Conservation (phyloP, 2,113 vertebrate species). For the Speoplatyrhinus poulsoni region DNA sequence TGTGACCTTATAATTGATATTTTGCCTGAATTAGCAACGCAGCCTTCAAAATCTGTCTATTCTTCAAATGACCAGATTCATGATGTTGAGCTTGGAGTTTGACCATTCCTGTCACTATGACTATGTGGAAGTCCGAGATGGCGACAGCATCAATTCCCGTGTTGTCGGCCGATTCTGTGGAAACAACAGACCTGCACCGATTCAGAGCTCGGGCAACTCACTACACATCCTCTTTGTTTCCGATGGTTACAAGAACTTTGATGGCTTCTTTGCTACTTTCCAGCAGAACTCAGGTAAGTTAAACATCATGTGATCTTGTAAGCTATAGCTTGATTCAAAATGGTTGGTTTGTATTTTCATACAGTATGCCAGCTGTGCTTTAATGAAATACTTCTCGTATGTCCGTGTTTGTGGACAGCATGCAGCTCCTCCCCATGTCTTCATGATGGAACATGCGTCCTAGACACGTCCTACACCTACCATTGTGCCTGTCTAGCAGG, state of each 20-base stretch:
- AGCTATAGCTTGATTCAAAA: too few species aligned
- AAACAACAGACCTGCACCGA: constrained; percentile 84
- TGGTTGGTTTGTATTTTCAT: too few species aligned
- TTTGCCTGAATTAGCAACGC: not conserved
- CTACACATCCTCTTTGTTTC: constrained; percentile 94
- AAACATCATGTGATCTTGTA: too few species aligned
- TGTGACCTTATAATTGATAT: not conserved
- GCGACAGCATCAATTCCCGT: constrained; percentile 83
- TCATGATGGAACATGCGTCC: constrained; percentile 91
- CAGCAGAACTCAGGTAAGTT: constrained; percentile 89
- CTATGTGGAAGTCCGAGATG: constrained; percentile 91
- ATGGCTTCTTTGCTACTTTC: constrained; percentile 93
- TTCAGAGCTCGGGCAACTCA: constrained; percentile 85
- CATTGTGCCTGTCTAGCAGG: constrained; percentile 93
- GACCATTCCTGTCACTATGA: constrained; percentile 96
- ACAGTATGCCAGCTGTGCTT: constrained; percentile 11
- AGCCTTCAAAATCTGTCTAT: not conserved
- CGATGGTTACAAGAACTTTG: constrained; percentile 96
- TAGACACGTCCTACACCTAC: constrained; percentile 81
- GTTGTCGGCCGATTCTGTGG: constrained; percentile 93
- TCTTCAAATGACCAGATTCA: constrained; percentile 77
- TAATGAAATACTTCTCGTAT: not conserved
- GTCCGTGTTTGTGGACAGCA: constrained; percentile 68
- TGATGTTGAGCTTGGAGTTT: constrained; percentile 95
- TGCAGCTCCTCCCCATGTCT: constrained; percentile 94